Evolutionary conservation across 2,113 vertebrate genomes (phyloP), one percentile per base, ranked within the genome.

Genomic region (Gymnorhina tibicen): DNA sequence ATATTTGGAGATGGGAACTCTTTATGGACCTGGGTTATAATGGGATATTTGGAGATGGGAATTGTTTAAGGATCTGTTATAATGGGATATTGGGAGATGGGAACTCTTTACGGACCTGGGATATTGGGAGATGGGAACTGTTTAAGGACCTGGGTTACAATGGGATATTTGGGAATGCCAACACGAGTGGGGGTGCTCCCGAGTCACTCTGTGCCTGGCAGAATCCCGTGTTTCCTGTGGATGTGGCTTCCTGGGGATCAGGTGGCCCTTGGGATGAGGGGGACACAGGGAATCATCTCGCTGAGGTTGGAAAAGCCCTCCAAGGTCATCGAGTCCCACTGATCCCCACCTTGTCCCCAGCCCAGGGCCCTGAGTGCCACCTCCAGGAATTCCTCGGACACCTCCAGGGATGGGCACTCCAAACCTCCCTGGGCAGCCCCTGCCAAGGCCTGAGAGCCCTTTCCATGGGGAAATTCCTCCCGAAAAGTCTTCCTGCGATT

Each of bases 211-310:
- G 23, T 19, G 26, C 32, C 41, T 33, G 39, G 53, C 42, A 49
- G 28, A 62, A 42, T n/a, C 53, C 53, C 0, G 0, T 32, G 2
- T 33, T 58, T 22, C 8, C 16, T 2, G 23, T 27, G 49, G 37
- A 14, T 42, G 21, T 30, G 68, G 58, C 27, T 56, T 21, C n/a
- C 9, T 4, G 8, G 58, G 85, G 28, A 39, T 9, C 41, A 16
- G 46, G 19, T 44, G 55, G 62, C 39, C 64, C 73, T 21, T 30
- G 73, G 68, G 46, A 66, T 4, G 22, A 47, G 33, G 42, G 8
- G 21, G 62, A 44, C 39, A 10, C 27, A 7, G 39, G 28, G 60
- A 63, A 63, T 42, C 5, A 15, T 30, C 39, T 21, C 59, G 17
- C 1, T 11, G 59, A 62, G 60, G 27, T 1, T 44, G 62, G 62